phyloP scores from a whole-genome alignment of 35 echinoderm and acorn worm genomes.

The Strongylocentrotus purpuratus region DNA sequence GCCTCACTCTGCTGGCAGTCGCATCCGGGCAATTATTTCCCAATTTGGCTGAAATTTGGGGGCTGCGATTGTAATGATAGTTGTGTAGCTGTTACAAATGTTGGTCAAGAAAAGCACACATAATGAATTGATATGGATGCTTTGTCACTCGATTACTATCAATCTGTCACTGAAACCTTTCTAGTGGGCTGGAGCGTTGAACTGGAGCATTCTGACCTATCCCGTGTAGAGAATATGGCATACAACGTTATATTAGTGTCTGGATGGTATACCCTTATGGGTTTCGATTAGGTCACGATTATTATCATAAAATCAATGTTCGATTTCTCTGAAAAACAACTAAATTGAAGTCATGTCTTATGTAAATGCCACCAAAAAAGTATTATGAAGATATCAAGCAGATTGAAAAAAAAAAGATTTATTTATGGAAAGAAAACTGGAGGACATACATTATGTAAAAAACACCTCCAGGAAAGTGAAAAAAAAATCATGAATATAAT shows the following conservation, averaged over 20 bases:
- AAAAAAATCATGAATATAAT: no score
- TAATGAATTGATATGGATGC: constrained; percentile 3
- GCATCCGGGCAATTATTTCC: neutral
- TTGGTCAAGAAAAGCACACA: neutral
- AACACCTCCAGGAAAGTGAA: no score
- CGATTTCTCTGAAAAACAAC: neutral
- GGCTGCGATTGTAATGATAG: neutral
- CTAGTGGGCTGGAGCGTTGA: neutral
- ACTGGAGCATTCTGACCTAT: neutral
- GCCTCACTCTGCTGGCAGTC: neutral
- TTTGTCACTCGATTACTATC: neutral
- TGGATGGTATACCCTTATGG: neutral
- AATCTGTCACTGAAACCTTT: neutral
- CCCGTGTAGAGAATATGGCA: no score
- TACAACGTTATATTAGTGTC: neutral
- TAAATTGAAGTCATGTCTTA: neutral
- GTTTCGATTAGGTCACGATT: neutral
- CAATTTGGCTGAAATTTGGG: neutral
- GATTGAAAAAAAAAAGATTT: no score
- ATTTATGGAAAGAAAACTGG: no score
- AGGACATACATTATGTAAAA: no score
- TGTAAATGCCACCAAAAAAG: neutral
- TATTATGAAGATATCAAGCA: no score
- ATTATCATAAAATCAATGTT: neutral
- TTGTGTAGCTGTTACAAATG: neutral